Base-by-base conservation (phyloP, 2,888 invertebrate species). In the Empis livida region DNA sequence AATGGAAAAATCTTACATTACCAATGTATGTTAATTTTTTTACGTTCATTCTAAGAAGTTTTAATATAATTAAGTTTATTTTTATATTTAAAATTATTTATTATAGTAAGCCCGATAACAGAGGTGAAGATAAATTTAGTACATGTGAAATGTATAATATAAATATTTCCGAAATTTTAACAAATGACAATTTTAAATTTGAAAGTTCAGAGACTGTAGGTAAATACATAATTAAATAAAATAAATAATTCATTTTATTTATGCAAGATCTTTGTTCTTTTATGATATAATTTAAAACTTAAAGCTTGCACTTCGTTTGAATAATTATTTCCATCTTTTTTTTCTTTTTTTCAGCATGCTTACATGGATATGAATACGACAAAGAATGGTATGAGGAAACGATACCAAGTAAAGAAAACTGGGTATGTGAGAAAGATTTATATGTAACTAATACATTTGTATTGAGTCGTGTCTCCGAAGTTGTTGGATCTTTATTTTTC, bases 281-380 rank as follows among this genome's bases (percentile, higher is more conserved):
- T n/a, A n/a, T n/a, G n/a, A n/a, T n/a, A n/a, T n/a, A n/a, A n/a
- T n/a, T n/a, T n/a, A n/a, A n/a, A n/a, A n/a, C n/a, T n/a, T n/a
- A n/a, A n/a, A n/a, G n/a, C n/a, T n/a, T n/a, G n/a, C n/a, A n/a
- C n/a, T n/a, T n/a, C n/a, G n/a, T n/a, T n/a, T n/a, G n/a, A n/a
- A n/a, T 20, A 20, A 20, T 20, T 20, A 20, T 20, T 20, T 20
- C 5, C 20, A 20, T 5, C 20, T 20, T 27, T 27, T 8, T 27
- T n/a, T n/a, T n/a, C n/a, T 27, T 27, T 27, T 6, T 8, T 6
- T 27, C 57, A 74, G 74, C 54, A 54, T 78, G 78, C 57, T 65
- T 67, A 54, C 57, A 71, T 56, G 77, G 77, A 20, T 76, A 73
- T 71, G 73, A 71, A 50, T 78, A 74, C 60, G 76, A 77, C 61